Evolutionary conservation across 2,888 invertebrate species (phyloP), one percentile per base, ranked within the genome.

Genomic region (Lysandra bellargus): DNA sequence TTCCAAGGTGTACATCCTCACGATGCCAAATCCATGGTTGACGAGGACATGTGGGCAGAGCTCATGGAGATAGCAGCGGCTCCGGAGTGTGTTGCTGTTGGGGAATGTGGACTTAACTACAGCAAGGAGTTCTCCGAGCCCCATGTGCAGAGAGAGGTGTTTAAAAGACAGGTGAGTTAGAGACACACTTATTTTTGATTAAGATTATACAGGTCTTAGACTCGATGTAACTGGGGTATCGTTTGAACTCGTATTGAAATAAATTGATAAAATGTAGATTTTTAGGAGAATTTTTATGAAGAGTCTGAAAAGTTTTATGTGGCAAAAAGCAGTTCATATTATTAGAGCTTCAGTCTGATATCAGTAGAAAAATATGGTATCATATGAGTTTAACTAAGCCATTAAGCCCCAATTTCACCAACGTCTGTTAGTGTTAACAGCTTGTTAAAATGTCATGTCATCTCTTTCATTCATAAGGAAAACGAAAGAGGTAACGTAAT

Each of bases 41-140:
- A 96, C 82, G 96, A 97, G 85, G 95, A 95, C 80, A 92, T 95
- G 87, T 98, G 98, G 98, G 95, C 96, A 72, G 97, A 98, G 87
- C 92, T 98, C 80, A 95, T 96, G 85, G 95, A 96, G 82, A 96
- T 98, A 83, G 97, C 98, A 30, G 95, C 95, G 78, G 98, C 98
- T 86, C 96, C 97, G 3, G 98, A 98, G 93, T 98, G 98, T 90
- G 98, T 99, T 53, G 98, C 98, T 2, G 96, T 99, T 69, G 99
- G 99, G 33, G 98, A 98, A 90, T 99, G 99, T 90, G 99, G 99
- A 60, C 95, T 99, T 83, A 99, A 99, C 95, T 99, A 98, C 91
- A 98, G 97, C 90, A 96, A 98, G 87, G 98, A 98, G 90, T 99
- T 98, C 93, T 98, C 98, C 9, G 98, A 98, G 86, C 98, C 97